These are phyloP conservation scores for Rhineura floridana DNA, from an alignment of 2,113 vertebrate species.

Conservation along the genomic window DNA sequence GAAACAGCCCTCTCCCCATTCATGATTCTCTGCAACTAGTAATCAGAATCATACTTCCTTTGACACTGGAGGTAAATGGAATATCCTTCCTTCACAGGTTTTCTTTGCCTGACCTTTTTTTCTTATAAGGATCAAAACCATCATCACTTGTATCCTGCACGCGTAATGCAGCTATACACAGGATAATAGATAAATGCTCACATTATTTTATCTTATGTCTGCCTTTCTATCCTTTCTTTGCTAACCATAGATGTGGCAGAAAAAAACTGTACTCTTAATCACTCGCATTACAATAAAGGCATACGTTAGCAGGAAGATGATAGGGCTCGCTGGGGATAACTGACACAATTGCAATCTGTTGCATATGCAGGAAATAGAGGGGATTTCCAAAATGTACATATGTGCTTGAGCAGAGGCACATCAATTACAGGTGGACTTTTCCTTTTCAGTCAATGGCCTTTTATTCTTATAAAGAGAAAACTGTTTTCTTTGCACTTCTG, in stretches of 20 bases:
- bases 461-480: background rate
- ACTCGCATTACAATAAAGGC: background rate
- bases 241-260: background rate
- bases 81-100: too few relatives aligned
- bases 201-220: background rate
- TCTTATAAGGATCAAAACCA: background rate
- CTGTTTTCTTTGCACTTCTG: background rate
- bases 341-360: background rate
- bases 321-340: background rate
- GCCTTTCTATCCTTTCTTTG: background rate
- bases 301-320: too few relatives aligned
- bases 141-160: background rate
- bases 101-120: background rate
- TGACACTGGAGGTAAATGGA: background rate
- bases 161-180: background rate
- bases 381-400: background rate
- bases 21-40: too few relatives aligned
- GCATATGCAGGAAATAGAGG: background rate
- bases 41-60: too few relatives aligned
- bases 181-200: background rate
- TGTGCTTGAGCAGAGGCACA: too few relatives aligned
- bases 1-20: too few relatives aligned
- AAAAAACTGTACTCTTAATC: background rate
- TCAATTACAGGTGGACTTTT: background rate
- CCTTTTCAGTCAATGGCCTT: background rate